phyloP scores from a whole-genome alignment of 2,888 invertebrate species.

The Sicus ferrugineus region DNA sequence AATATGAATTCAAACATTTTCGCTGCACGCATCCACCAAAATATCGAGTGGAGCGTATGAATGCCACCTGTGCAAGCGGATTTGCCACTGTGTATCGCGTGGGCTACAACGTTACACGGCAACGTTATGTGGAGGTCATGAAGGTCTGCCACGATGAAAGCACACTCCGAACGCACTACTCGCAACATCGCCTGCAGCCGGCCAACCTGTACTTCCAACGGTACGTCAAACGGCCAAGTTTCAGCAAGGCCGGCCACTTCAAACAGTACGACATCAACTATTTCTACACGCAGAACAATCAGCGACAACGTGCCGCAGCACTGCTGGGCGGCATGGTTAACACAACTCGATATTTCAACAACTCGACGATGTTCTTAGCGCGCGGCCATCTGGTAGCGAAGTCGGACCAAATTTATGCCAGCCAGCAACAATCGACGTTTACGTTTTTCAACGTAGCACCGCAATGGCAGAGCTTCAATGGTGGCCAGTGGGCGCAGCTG shows the following conservation, averaged over 20 bases:
- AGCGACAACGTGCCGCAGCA: constrained; percentile 53
- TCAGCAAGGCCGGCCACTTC: constrained; percentile 60
- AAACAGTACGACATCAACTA: constrained; percentile 51
- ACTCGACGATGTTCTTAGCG: constrained; percentile 57
- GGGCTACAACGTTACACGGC: constrained; percentile 56
- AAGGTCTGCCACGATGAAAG: constrained; percentile 63
- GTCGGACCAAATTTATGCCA: constrained; percentile 66
- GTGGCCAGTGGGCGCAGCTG: constrained; percentile 68
- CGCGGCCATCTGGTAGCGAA: constrained; percentile 68
- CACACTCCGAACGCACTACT: constrained; percentile 58
- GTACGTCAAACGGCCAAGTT: constrained; percentile 58
- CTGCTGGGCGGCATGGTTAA: constrained; percentile 50
- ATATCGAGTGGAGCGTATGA: constrained; percentile 48
- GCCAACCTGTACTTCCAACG: constrained; percentile 64
- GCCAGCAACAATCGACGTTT: constrained; percentile 67
- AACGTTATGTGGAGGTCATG: constrained; percentile 58
- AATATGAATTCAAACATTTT: constrained; percentile 48
- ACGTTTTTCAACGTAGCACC: constrained; percentile 68
- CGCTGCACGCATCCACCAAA: constrained; percentile 45
- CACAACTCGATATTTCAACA: constrained; percentile 45
- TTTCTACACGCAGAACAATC: constrained; percentile 58
- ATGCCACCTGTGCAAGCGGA: constrained; percentile 44
- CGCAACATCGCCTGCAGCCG: constrained; percentile 57
- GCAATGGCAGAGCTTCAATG: constrained; percentile 70
- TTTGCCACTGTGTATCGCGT: constrained; percentile 54